Percentiles rank a stretch among this genome's conserved stretches.
phyloP scores from a whole-genome alignment of 2,888 invertebrate genomes.

The Pseudanteris insignis region DNA sequence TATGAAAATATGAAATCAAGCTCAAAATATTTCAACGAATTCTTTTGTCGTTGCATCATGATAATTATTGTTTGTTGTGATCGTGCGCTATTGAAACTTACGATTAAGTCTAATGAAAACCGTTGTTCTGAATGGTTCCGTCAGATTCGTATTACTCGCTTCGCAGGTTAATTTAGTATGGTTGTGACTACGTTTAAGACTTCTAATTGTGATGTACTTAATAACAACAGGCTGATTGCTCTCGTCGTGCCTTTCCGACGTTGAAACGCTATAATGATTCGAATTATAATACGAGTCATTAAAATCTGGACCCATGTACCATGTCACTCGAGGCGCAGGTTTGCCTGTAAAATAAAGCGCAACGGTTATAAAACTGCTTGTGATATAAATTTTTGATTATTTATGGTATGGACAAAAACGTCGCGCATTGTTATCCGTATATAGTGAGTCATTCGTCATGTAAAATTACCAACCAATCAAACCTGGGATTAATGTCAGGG shows the following conservation, averaged over 20 bases:
- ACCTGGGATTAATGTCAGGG: too few relatives aligned
- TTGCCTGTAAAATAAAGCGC: conserved; percentile 38
- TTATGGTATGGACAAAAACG: neutral
- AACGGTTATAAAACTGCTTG: neutral
- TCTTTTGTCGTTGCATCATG: conserved; percentile 4
- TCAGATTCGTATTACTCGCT: conserved; percentile 86
- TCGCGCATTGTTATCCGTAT: neutral
- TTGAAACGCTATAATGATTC: conserved; percentile 70
- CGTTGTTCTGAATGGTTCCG: conserved; percentile 81
- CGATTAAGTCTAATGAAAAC: conserved; percentile 85
- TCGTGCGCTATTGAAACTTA: conserved; percentile 74
- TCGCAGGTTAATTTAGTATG: conserved; percentile 87
- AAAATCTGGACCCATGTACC: conserved; percentile 85
- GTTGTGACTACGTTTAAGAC: conserved; percentile 84
- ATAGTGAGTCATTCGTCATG: too few relatives aligned
- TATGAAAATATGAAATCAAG: too few relatives aligned
- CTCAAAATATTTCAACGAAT: too few relatives aligned
- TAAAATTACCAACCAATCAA: too few relatives aligned
- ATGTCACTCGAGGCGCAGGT: conserved; percentile 75
- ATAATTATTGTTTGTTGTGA: conserved; percentile 1
- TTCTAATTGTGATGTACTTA: conserved; percentile 83
- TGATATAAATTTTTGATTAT: neutral
- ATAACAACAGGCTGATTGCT: conserved; percentile 70
- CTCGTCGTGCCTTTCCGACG: conserved; percentile 51
- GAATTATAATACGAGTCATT: conserved; percentile 77